Conservation (phyloP, 2,797 vertebrate species). For the Zalophus californianus region DNA sequence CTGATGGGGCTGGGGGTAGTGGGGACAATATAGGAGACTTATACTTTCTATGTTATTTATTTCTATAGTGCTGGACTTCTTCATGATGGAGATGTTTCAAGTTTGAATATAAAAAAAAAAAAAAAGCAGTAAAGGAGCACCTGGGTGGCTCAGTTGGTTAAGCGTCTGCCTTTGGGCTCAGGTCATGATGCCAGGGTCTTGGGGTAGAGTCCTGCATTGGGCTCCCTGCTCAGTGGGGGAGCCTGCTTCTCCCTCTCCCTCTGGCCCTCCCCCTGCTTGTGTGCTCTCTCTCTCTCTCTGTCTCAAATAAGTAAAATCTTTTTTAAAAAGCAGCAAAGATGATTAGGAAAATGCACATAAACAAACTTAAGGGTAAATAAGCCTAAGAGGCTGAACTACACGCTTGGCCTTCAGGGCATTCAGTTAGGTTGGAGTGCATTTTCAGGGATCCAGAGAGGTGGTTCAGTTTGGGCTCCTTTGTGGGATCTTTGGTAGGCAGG, state of each 20-base stretch:
- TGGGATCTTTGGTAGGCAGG: neutral
- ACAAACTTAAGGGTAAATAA: neutral
- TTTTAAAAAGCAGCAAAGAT: neutral
- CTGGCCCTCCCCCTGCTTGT: neutral
- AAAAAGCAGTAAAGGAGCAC: neutral
- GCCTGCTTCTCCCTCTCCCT: neutral
- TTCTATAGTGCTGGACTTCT: neutral
- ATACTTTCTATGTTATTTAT: neutral
- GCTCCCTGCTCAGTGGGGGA: neutral
- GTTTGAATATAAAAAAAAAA: neutral
- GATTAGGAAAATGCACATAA: neutral
- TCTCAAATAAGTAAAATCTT: neutral
- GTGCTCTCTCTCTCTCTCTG: neutral
- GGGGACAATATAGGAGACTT: neutral
- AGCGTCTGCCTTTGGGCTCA: neutral
- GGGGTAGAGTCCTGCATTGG: fast-evolving
- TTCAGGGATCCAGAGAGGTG: neutral
- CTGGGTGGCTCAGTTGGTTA: neutral
- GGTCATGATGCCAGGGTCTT: neutral
- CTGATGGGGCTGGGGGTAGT: neutral
- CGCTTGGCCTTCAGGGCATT: no score
- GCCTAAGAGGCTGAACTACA: neutral
- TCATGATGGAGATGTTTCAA: neutral
- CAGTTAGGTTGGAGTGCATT: neutral
- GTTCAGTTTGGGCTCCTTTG: neutral